Evolutionary conservation across 2,113 vertebrate genomes (phyloP).

Genomic region (Seriola aureovittata): DNA sequence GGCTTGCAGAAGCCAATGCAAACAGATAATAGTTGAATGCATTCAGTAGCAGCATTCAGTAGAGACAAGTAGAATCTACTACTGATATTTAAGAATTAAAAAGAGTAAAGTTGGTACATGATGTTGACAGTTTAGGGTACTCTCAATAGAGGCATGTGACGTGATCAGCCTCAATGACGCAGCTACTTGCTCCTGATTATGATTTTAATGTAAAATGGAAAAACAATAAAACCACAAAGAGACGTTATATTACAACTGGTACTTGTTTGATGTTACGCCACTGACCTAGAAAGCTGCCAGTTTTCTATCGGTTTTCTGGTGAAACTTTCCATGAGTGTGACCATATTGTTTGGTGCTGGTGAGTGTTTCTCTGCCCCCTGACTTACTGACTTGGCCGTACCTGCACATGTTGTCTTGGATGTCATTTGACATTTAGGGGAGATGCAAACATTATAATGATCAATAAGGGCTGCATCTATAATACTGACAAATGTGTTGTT

Average conservation of each 20-base stretch:
- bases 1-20: not conserved
- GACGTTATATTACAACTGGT: not conserved
- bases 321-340: conserved; percentile 2
- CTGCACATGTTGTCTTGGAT: not conserved
- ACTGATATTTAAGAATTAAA: too few relatives aligned
- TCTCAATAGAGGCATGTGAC: not conserved
- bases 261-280: not conserved
- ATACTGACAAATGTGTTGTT: not conserved
- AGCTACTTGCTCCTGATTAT: not conserved
- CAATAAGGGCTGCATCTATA: not conserved
- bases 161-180: not conserved
- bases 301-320: not conserved
- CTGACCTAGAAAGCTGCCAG: conserved; percentile 16
- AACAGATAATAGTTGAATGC: not conserved
- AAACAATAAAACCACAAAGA: not conserved
- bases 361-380: not conserved
- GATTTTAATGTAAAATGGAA: not conserved
- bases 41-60: not conserved
- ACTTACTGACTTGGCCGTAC: not conserved
- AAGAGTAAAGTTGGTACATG: not conserved
- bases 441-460: not conserved
- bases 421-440: not conserved
- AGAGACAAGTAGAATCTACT: not conserved
- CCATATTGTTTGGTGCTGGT: not conserved
- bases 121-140: not conserved